A percentile compares a stretch with the other conserved stretches of the same genome.
These are phyloP conservation scores for Choloepus hoffmanni DNA, from an alignment of 2,113 vertebrate genomes.

Conservation along the genomic window DNA sequence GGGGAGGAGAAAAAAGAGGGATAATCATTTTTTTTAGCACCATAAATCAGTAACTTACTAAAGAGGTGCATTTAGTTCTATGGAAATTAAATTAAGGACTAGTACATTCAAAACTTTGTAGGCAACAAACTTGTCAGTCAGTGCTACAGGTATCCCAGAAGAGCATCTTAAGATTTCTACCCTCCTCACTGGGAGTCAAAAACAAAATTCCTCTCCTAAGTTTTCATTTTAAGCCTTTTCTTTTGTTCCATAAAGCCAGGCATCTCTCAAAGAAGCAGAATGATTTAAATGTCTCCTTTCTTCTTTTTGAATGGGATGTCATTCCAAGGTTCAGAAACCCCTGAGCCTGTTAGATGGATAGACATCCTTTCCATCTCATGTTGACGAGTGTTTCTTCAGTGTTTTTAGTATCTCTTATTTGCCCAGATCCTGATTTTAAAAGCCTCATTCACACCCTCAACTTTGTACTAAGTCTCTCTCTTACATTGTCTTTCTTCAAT, in stretches of 20 bases:
- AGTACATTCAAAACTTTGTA: constrained; percentile 99
- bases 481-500: constrained; percentile 70
- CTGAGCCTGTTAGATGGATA: constrained; percentile 44
- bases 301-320: constrained; percentile 80
- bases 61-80: constrained; percentile 95
- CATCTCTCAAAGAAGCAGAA: constrained; percentile 81
- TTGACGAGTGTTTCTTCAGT: constrained; percentile 84
- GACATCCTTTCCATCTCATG: constrained; percentile 79
- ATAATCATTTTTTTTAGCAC: constrained; percentile 94
- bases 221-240: constrained; percentile 82
- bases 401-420: constrained; percentile 85
- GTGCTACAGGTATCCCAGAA: constrained; percentile 86
- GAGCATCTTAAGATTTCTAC: constrained; percentile 83
- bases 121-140: constrained; percentile 92
- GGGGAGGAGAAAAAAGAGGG: constrained; percentile 79
- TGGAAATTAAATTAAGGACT: constrained; percentile 88
- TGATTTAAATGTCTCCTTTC: constrained; percentile 67
- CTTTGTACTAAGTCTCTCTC: constrained; percentile 73
- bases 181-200: constrained; percentile 85
- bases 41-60: constrained; percentile 96
- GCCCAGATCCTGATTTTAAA: constrained; percentile 86
- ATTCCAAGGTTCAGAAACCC: constrained; percentile 82
- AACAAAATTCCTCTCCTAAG: constrained; percentile 82
- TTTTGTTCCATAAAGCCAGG: constrained; percentile 86
- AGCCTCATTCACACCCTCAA: constrained; percentile 85